Evolutionary conservation across 2,888 invertebrate genomes (phyloP).

Genomic region (Monopis laevigella): DNA sequence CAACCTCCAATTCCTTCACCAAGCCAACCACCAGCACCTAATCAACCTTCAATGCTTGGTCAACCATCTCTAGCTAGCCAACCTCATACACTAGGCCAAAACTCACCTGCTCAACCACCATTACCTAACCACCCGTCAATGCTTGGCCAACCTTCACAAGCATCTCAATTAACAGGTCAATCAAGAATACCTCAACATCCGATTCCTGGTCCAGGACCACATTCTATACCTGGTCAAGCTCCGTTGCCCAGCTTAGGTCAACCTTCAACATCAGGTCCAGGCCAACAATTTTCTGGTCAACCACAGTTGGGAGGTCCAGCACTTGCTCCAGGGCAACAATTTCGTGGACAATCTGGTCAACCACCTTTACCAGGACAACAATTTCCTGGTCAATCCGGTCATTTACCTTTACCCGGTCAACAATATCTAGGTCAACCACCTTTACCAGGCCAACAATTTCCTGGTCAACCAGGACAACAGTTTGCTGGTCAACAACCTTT

Average conservation of each 20-base stretch:
- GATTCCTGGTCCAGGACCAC: too few relatives aligned
- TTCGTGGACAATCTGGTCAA: slow-evolving; percentile 28
- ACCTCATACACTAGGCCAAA: slow-evolving; percentile 26
- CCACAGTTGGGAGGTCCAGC: slow-evolving; percentile 20
- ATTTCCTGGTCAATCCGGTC: slow-evolving; percentile 33
- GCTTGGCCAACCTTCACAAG: slow-evolving; percentile 27
- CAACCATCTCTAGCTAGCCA: slow-evolving; percentile 25
- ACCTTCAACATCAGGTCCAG: slow-evolving; percentile 22
- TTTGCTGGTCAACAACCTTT: slow-evolving; percentile 24
- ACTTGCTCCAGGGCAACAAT: slow-evolving; percentile 18
- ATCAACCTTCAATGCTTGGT: too few relatives aligned
- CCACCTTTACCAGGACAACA: slow-evolving; percentile 29
- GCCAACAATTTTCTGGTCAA: slow-evolving; percentile 26
- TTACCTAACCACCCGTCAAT: slow-evolving; percentile 26
- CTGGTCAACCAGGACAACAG: slow-evolving; percentile 22
- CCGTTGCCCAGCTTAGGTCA: slow-evolving; percentile 17
- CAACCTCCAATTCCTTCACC: too few relatives aligned
- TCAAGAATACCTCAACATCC: too few relatives aligned
- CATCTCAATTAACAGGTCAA: too few relatives aligned
- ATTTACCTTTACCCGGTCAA: slow-evolving; percentile 32
- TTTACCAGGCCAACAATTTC: slow-evolving; percentile 24
- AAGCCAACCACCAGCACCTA: too few relatives aligned
- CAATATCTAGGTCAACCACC: slow-evolving; percentile 22
- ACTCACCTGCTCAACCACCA: slow-evolving; percentile 24
- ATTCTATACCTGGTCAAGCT: not conserved